phyloP scores from a whole-genome alignment of 2,797 vertebrate genomes.

The Xenopus petersii region DNA sequence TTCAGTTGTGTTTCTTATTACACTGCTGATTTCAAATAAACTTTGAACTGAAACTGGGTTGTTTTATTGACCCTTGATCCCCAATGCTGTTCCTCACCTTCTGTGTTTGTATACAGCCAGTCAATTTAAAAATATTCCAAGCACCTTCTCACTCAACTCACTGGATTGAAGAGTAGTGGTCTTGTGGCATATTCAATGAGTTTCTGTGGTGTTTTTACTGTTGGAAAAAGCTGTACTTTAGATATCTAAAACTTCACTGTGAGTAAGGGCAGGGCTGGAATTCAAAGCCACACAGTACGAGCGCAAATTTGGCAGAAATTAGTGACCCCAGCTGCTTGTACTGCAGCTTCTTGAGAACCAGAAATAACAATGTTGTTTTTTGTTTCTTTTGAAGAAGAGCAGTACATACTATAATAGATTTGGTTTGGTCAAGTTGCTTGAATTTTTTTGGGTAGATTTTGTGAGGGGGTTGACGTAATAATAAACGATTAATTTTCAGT shows the following conservation, averaged over 20 bases:
- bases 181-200: too few relatives aligned
- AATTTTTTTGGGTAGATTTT: too few relatives aligned
- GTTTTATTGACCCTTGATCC: not conserved
- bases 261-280: not conserved
- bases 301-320: not conserved
- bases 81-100: slow-evolving; percentile 2
- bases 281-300: not conserved
- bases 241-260: not conserved
- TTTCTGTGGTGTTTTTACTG: not conserved
- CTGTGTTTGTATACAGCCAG: slow-evolving; percentile 2
- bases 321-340: not conserved
- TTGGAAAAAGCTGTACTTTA: not conserved
- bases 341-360: not conserved
- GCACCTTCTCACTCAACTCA: not conserved
- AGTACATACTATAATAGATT: too few relatives aligned
- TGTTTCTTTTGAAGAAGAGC: too few relatives aligned
- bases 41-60: not conserved
- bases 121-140: not conserved
- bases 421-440: too few relatives aligned
- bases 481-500: too few relatives aligned
- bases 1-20: not conserved
- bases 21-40: not conserved
- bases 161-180: not conserved
- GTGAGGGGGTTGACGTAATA: too few relatives aligned
- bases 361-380: not conserved